Base-by-base conservation (phyloP, 2,113 vertebrate species). In the Naja naja region DNA sequence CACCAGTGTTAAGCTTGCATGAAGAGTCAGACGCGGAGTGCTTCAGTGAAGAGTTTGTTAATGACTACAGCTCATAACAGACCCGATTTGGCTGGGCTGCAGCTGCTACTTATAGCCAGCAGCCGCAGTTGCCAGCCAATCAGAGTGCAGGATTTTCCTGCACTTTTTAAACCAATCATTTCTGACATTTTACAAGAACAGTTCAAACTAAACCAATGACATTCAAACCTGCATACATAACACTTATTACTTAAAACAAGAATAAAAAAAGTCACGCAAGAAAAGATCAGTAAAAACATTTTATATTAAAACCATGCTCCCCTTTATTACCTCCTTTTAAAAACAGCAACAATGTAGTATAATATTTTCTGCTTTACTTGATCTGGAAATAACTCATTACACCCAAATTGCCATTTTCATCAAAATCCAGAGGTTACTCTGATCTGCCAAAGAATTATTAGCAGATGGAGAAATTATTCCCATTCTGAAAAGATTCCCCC, bases 321-420 rank as follows among this genome's bases (percentile, higher is more conserved):
- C 3, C 20, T 64, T 87, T 88, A 91, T 52, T 91, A 74, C 39
- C 1, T 5, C 30, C 60, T 4, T 47, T 4, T 47, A 52, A 11
- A 85, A 85, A 39, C 2, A 12, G 88, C 60, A 85, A 95, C 94
- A 86, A 95, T 93, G 64, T 93, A 74, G 87, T 87, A 16, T 74
- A 94, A 93, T 94, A 93, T 94, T 94, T 95, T 49, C n/a, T 91
- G 93, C 93, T 87, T 92, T 93, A 94, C 39, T 85, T 95, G 94
- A 93, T 53, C 92, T 14, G 90, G 95, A 94, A 4, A 91, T 47
- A 94, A 87, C 92, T 89, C 11, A 5, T n/a, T 43, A 55, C 85
- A 91, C 89, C 86, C 53, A 56, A 88, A 88, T 90, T 93, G 87
- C 91, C 43, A 93, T 30, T 93, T 94, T 92, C 47, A 91, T 56